Base-by-base conservation (phyloP, 1,140 invertebrate genomes). In the Thaumetopoea pityocampa region DNA sequence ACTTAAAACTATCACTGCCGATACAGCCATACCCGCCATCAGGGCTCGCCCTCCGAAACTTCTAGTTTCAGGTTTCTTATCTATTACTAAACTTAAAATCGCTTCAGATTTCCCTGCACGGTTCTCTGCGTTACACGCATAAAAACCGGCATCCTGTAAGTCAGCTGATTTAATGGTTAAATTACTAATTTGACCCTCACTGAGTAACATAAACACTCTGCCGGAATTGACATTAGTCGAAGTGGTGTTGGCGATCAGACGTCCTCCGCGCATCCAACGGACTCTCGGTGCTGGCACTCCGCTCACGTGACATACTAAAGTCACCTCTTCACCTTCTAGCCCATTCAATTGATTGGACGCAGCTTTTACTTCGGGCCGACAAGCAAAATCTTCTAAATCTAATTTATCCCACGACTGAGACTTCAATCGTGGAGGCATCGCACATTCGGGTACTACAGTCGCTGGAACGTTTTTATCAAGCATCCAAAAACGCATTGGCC, bases 311-410 rank as follows among this genome's bases (percentile, higher is more conserved):
- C 94, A 95, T 16, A 89, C 86, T 58, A 95, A 78, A 1, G 92
- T 93, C 3, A 92, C 89, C 66, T 94, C 93, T 14, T 88, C 86
- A 0, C 92, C 92, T 70, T 92, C 91, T 3, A 90, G 76, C 2
- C 87, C 87, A 30, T 87, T 86, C 2, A 89, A 85, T 17, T 86
- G 86, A n/a, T 83, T 85, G 8, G 85, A 77, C 1, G 87, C 82
- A 8, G 86, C 82, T 8, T 55, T 68, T 8, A 92, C 89, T 65
- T 89, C 87, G 0, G 93, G 93, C 36, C 88, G 82, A 64, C 93
- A 95, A 1, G 93, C 93, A 67, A 93, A 94, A 57, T 95, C 93
- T 55, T 94, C 92, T 9, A 93, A 74, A 43, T 91, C 89, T 14
- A 95, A 83, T 28, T 88, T 87, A 62, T 93, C 90, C 93, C 93